Conservation (phyloP, 2,113 vertebrate genomes). For the Chloropsis hardwickii region DNA sequence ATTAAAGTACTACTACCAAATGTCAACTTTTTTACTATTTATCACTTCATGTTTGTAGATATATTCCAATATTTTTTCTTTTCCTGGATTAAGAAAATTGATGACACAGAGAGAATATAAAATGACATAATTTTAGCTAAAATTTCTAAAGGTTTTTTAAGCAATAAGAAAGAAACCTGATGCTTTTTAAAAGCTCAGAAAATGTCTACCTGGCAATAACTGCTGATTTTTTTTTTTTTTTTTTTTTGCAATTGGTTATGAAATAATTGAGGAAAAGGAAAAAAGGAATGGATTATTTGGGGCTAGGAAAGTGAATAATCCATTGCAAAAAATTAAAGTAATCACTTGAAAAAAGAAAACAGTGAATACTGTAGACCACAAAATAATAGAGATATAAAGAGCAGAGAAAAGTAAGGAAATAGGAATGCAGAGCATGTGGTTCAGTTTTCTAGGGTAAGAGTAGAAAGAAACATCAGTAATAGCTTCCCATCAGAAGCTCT, state of each 20-base stretch:
- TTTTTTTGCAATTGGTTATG: neutral
- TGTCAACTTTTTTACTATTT: conserved; percentile 40
- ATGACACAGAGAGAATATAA: neutral
- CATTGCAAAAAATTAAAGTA: neutral
- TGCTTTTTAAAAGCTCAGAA: neutral
- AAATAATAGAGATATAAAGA: neutral
- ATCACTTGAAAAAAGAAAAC: neutral
- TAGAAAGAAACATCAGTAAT: neutral
- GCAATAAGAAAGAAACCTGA: neutral
- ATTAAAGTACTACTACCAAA: conserved; percentile 52
- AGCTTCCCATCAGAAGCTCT: conserved; percentile 23
- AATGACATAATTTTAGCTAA: neutral
- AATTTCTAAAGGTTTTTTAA: neutral
- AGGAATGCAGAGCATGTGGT: neutral
- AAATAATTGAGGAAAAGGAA: neutral
- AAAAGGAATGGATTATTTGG: neutral
- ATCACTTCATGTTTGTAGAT: neutral
- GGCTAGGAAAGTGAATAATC: neutral
- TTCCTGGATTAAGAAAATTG: conserved; percentile 1
- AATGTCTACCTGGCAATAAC: neutral
- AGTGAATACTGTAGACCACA: neutral
- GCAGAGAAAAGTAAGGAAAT: neutral
- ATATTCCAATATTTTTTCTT: conserved; percentile 11
- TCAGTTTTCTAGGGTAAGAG: neutral
- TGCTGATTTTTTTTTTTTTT: neutral